Conservation (phyloP, 2,113 vertebrate species). For the Ploceus nigricollis region DNA sequence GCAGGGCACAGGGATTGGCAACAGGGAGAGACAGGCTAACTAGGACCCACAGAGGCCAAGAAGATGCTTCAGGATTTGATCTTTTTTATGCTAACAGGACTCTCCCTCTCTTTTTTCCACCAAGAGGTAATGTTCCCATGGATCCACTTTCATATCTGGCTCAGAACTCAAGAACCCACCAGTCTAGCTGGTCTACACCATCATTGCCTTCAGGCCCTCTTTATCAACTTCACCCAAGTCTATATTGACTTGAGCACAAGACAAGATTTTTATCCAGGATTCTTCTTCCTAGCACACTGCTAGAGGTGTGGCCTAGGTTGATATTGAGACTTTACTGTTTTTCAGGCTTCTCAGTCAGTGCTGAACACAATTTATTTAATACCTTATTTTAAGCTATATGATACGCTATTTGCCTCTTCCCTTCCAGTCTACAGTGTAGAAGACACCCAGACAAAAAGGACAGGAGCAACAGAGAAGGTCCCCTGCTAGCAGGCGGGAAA, state of each 20-base stretch:
- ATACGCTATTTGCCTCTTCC: not conserved
- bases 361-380: not conserved
- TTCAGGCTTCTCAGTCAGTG: not conserved
- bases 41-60: not conserved
- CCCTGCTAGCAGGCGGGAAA: not conserved
- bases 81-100: not conserved
- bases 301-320: not conserved
- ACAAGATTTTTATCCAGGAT: not conserved
- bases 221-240: not conserved
- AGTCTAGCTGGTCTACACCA: not conserved
- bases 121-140: not conserved
- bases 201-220: not conserved
- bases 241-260: not conserved
- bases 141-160: not conserved
- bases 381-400: not conserved
- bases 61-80: not conserved
- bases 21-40: not conserved
- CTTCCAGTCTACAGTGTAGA: not conserved
- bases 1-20: not conserved
- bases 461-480: not conserved
- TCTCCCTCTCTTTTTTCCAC: not conserved
- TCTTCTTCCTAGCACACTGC: not conserved
- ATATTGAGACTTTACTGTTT: not conserved
- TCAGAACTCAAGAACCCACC: not conserved
- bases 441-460: not conserved